A percentile compares a stretch with the other conserved stretches of the same genome.
Evolutionary conservation across 2,113 vertebrate species (phyloP).

Genomic region (Ascaphus truei): DNA sequence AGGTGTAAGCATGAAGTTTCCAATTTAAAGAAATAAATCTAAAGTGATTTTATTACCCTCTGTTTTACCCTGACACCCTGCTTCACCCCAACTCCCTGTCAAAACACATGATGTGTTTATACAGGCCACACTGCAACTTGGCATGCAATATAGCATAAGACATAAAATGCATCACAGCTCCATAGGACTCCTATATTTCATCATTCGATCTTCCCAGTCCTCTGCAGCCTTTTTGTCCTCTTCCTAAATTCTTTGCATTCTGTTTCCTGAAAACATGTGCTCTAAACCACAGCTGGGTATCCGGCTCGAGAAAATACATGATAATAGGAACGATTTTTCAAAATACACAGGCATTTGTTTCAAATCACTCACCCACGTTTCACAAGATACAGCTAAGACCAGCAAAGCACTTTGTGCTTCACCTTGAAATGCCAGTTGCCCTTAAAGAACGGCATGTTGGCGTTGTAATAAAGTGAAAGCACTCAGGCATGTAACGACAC

Average conservation of each 20-base stretch:
- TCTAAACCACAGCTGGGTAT: not conserved
- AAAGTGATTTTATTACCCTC: conserved; percentile 97
- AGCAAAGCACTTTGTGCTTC: no score
- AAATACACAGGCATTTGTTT: conserved; percentile 25
- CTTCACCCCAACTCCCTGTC: conserved; percentile 78
- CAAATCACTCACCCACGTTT: not conserved
- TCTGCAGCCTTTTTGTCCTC: conserved; percentile 10
- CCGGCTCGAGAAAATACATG: not conserved
- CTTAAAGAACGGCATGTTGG: no score
- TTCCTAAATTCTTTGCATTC: not conserved
- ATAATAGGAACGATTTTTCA: not conserved
- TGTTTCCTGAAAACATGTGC: not conserved
- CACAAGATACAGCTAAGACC: not conserved
- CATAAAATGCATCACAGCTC: conserved; percentile 62
- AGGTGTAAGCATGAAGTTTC: conserved; percentile 99
- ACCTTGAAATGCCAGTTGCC: not conserved
- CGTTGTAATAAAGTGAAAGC: no score
- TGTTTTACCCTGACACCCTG: conserved; percentile 83
- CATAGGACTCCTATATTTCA: conserved; percentile 60
- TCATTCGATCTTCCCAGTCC: conserved; percentile 40
- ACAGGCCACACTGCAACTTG: conserved; percentile 60
- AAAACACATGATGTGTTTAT: conserved; percentile 78
- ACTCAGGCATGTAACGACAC: no score
- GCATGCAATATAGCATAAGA: conserved; percentile 62
- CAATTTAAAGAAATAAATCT: conserved; percentile 99